Conservation (phyloP, 2,797 vertebrate species). For the Sebastes miniatus region DNA sequence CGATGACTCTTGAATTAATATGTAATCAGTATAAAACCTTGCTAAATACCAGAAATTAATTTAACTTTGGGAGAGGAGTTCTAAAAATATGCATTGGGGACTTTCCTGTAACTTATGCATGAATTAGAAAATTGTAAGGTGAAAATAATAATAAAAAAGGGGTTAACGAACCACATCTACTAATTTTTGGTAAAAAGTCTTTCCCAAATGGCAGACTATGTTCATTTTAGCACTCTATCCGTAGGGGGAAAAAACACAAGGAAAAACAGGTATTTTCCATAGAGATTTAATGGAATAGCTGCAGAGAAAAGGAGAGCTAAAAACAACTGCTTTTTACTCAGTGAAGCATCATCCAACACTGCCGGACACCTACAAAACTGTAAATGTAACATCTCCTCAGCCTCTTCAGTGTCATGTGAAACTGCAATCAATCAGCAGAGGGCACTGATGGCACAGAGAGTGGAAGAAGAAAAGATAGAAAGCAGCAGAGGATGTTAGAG, state of each 20-base stretch:
- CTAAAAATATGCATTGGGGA: too few relatives aligned
- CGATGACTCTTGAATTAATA: background rate
- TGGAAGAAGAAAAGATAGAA: background rate
- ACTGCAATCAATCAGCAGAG: constrained; percentile 57
- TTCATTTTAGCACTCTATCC: background rate
- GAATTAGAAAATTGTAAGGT: background rate
- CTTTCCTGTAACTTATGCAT: background rate
- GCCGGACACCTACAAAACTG: background rate
- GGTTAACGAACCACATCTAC: too few relatives aligned
- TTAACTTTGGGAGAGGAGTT: background rate
- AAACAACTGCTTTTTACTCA: background rate
- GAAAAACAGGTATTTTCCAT: background rate
- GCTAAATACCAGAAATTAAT: background rate
- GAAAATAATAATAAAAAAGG: background rate
- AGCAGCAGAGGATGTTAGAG: background rate
- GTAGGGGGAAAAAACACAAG: background rate
- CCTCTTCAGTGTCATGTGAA: background rate
- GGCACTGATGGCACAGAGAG: constrained; percentile 52
- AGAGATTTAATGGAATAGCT: background rate
- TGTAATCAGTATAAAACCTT: background rate
- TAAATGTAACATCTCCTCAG: background rate
- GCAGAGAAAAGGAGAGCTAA: background rate
- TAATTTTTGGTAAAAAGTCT: background rate
- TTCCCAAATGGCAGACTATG: too few relatives aligned
- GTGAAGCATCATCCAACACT: background rate